Base-by-base conservation (phyloP, 2,888 invertebrate genomes). In the Thecocarcelia acutangulata region DNA sequence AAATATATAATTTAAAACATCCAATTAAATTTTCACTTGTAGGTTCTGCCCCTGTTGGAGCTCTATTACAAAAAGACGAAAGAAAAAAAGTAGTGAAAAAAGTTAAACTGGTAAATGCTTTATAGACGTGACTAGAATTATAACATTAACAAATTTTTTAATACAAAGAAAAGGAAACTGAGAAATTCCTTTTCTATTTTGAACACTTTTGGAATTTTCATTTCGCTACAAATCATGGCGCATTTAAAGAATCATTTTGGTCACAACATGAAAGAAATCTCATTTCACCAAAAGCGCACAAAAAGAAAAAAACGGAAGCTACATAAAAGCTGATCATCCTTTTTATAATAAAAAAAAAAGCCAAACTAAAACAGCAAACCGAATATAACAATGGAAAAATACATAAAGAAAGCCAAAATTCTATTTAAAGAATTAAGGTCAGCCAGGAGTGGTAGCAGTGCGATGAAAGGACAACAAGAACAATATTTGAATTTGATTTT, bases 81-180 rank as follows among this genome's bases (percentile, higher is more conserved):
- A 37, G 37, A 33, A 33, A 17, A 5, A 21, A 61, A 52, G 24
- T 5, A 17, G 42, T 13, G 2, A 13, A 17, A 44, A 48, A 42
- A 19, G 9, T 21, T n/a, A 24, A 56, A 40, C 37, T 66, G 66
- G 66, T 61, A 66, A 79, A 79, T 74, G 54, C 63, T 54, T 48
- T 42, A 28, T 44, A 42, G 15, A 80, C 79, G 69, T 80, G 79
- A 69, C 74, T 21, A 50, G 56, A 69, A 80, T 80, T 69, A 15
- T 56, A 74, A 61, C n/a, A 28, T 70, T 50, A 48, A 37, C 24
- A 64, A 72, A 42, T 3, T 59, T 63, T 68, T 52, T 28, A 59
- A 4, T 33, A 42, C n/a, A 56, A 56, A 56, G 15, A 52, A 21
- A 54, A 24, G 19, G 9, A 48, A 58, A 19, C 42, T 64, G 15